Base-by-base conservation (phyloP, 2,797 vertebrate species). In the Octomys mimax region DNA sequence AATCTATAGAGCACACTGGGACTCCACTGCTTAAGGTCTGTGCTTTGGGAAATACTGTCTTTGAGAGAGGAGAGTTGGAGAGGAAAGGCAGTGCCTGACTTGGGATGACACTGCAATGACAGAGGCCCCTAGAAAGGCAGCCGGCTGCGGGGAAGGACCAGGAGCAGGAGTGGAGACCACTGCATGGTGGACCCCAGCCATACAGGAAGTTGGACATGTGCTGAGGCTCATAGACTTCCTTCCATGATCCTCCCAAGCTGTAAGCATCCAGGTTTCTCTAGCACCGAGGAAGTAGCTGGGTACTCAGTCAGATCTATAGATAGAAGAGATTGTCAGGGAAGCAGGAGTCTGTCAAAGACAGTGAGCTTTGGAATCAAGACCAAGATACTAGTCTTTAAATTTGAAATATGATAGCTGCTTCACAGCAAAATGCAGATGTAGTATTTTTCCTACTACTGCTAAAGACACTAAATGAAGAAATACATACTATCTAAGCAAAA, bases 161-260 rank as follows among this genome's bases (percentile, higher is more conserved):
- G 82, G 78, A 62, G 16, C 31, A 62, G 14, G 19, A 59, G 22
- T 3, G 64, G 24, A 24, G 31, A 19, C 24, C 0, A 12, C 12
- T 0, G 18, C 19, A 39, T 0, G 0, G 52, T 9, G 28, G 18
- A 22, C 36, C 54, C 46, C 24, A 54, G 5, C 14, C 2, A 7
- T 2, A 1, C 18, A 39, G 4, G 66, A 9, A 62, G 8, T 33
- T 62, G 21, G n/a, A 4, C 13, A 68, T 42, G 14, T 3, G 0
- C 19, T 31, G 66, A 81, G 18, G 52, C 26, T 77, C 21, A 9
- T 9, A 28, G 26, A 77, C 42, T 28, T 13, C 49, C 42, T 18
- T 26, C 28, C 3, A 26, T 46, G 42, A 46, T 46, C 28, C 26
- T 46, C 21, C 42, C 28, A 26, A 5, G 12, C 14, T 46, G 26